Conservation (phyloP, 2,888 invertebrate species). For the Macrophya alboannulata region DNA sequence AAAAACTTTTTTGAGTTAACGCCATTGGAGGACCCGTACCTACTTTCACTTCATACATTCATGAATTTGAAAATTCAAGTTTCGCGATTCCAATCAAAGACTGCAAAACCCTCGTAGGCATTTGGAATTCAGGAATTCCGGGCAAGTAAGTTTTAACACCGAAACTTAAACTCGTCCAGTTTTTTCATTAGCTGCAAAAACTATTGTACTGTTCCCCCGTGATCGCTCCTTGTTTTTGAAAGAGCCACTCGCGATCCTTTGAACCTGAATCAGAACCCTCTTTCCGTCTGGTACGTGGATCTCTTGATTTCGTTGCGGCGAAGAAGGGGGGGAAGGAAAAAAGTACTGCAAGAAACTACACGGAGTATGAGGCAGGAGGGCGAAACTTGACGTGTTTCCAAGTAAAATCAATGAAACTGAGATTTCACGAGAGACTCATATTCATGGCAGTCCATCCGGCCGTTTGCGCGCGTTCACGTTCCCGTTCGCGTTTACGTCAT, state of each 20-base stretch:
- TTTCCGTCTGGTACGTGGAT: neutral
- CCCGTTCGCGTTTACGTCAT: neutral
- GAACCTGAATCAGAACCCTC: neutral
- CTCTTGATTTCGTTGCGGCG: neutral
- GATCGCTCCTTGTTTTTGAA: neutral
- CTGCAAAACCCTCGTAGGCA: neutral
- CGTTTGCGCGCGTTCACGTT: slow-evolving; percentile 17
- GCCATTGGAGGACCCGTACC: neutral
- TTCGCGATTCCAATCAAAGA: neutral
- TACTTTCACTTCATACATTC: neutral
- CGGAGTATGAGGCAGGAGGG: neutral
- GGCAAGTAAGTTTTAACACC: neutral
- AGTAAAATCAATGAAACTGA: slow-evolving; percentile 43
- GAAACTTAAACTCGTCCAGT: neutral
- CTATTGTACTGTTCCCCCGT: neutral
- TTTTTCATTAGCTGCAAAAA: neutral
- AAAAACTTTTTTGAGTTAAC: slow-evolving; percentile 33
- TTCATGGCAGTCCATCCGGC: slow-evolving; percentile 44
- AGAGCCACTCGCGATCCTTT: neutral
- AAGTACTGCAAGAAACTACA: neutral
- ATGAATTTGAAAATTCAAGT: slow-evolving; percentile 1
- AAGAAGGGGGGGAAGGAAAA: neutral
- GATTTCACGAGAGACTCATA: slow-evolving; percentile 50
- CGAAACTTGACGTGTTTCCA: neutral
- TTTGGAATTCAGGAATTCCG: neutral